Evolutionary conservation across 2,113 vertebrate species (phyloP).

Genomic region (Glaucidium brasilianum): DNA sequence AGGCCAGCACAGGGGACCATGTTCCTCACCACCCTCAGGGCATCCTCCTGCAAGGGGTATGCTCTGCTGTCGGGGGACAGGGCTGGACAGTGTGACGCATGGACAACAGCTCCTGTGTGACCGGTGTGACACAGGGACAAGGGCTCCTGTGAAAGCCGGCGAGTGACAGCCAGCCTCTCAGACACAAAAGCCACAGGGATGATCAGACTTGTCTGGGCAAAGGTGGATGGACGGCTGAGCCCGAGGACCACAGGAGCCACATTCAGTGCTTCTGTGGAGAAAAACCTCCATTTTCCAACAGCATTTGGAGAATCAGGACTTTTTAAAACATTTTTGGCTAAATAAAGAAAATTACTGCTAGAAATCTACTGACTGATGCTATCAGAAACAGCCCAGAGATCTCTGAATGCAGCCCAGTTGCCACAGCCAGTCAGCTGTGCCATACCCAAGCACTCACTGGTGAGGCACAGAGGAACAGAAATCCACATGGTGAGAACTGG

Average conservation of each 20-base stretch:
- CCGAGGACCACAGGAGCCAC: rapidly evolving
- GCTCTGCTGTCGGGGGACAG: not conserved
- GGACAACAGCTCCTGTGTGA: not conserved
- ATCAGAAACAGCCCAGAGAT: not conserved
- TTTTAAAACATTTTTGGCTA: not conserved
- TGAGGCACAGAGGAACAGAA: not conserved
- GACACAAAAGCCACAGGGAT: not conserved
- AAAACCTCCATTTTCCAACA: rapidly evolving
- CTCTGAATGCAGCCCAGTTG: not conserved
- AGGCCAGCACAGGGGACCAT: not conserved
- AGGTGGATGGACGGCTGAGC: not conserved
- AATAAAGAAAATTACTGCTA: not conserved
- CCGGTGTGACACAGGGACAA: rapidly evolving
- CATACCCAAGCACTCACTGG: not conserved
- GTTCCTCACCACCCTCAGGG: rapidly evolving
- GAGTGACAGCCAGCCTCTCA: not conserved
- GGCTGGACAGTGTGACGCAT: rapidly evolving
- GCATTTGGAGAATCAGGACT: not conserved
- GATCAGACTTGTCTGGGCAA: not conserved
- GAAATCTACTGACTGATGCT: not conserved
- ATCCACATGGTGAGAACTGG: not conserved
- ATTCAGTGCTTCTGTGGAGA: rapidly evolving
- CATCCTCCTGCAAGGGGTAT: not conserved
- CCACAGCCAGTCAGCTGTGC: not conserved
- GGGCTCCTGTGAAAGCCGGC: not conserved